Evolutionary conservation across 1,140 invertebrate genomes (phyloP).

Genomic region (Sogatella furcifera): DNA sequence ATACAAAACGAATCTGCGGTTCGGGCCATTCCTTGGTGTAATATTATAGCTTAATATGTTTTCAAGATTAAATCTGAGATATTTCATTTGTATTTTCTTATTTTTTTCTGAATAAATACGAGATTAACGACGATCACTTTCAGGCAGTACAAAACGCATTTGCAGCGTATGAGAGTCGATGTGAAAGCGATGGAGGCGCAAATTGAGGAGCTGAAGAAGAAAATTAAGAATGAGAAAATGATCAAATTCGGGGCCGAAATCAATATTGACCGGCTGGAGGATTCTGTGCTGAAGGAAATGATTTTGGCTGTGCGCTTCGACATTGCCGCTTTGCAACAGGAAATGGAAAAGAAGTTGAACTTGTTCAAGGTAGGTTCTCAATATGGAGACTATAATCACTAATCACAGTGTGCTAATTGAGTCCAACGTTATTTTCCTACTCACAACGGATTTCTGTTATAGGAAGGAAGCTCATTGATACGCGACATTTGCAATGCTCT

Average conservation of each 20-base stretch:
- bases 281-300: slow-evolving; percentile 40
- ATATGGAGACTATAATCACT: too few species aligned
- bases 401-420: too few species aligned
- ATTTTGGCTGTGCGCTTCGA: slow-evolving; percentile 38
- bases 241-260: slow-evolving; percentile 43
- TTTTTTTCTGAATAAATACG: too few species aligned
- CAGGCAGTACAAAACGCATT: slow-evolving; percentile 39
- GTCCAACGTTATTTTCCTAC: too few species aligned
- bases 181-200: slow-evolving; percentile 41
- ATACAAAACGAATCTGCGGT: slow-evolving; percentile 38
- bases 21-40: too few species aligned
- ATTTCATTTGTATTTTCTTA: too few species aligned
- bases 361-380: slow-evolving; percentile 18
- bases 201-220: slow-evolving; percentile 36
- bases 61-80: too few species aligned
- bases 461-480: too few species aligned
- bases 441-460: too few species aligned
- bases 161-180: slow-evolving; percentile 42
- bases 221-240: slow-evolving; percentile 39
- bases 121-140: too few species aligned
- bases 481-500: too few species aligned
- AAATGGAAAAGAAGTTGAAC: slow-evolving; percentile 34
- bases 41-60: too few species aligned
- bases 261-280: slow-evolving; percentile 42
- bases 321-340: slow-evolving; percentile 34